These are phyloP conservation scores for Styela clava DNA, from an alignment of 23 tunicate genomes.

Conservation along the genomic window DNA sequence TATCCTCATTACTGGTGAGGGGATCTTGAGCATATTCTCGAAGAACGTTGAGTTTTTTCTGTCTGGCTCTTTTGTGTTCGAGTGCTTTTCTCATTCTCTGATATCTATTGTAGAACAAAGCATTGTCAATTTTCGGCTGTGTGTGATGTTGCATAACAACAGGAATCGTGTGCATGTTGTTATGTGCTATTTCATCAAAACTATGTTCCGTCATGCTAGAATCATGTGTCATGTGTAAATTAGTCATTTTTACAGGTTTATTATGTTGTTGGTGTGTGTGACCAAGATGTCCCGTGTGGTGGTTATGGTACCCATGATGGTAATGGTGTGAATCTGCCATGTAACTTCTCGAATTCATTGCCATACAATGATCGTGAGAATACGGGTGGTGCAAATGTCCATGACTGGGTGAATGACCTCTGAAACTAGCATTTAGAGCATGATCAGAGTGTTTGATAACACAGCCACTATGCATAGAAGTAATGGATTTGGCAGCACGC, in stretches of 20 bases:
- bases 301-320: constrained; percentile 26
- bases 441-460: not conserved
- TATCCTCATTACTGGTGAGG: constrained; percentile 72
- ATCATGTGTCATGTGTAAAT: constrained; percentile 40
- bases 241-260: constrained; percentile 54
- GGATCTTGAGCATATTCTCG: constrained; percentile 89
- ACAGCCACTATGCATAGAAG: not conserved
- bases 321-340: not conserved
- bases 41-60: constrained; percentile 50
- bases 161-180: constrained; percentile 89
- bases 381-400: not conserved
- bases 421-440: not conserved
- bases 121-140: constrained; percentile 46
- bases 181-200: constrained; percentile 46
- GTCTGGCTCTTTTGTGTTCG: constrained; percentile 46
- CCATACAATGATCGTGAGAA: constrained; percentile 7
- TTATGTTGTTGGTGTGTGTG: constrained; percentile 11
- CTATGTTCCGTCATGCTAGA: constrained; percentile 89
- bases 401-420: not conserved
- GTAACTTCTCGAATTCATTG: constrained; percentile 9
- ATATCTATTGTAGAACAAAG: constrained; percentile 39
- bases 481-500: not conserved
- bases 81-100: constrained; percentile 59
- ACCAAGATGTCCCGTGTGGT: constrained; percentile 7
- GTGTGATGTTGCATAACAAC: constrained; percentile 47